Conservation (phyloP, 2,888 invertebrate genomes). For the Ectropis crepuscularia region DNA sequence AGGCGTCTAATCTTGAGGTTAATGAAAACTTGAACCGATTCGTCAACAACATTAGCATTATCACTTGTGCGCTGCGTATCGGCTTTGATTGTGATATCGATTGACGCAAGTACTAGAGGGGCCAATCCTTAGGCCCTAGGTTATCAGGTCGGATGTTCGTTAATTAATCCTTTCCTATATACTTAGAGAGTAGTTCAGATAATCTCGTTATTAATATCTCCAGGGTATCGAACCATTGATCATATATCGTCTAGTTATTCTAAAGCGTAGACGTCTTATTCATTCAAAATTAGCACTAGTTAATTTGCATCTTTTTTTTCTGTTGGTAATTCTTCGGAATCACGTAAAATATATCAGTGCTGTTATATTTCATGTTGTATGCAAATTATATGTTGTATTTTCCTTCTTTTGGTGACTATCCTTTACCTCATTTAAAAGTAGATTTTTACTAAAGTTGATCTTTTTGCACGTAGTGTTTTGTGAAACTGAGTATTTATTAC, state of each 20-base stretch:
- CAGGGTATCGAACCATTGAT: constrained; percentile 44
- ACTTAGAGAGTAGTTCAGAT: constrained; percentile 38
- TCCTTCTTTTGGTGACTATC: constrained; percentile 16
- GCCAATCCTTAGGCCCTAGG: constrained; percentile 62
- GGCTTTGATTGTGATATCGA: constrained; percentile 56
- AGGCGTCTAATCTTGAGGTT: constrained; percentile 60
- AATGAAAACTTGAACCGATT: constrained; percentile 65
- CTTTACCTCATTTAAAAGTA: too few relatives aligned
- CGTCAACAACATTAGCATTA: constrained; percentile 63
- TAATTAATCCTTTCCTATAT: constrained; percentile 61
- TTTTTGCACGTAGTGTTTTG: too few relatives aligned
- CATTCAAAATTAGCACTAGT: background rate
- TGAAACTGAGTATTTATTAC: too few relatives aligned
- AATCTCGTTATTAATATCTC: constrained; percentile 6
- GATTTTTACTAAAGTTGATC: too few relatives aligned
- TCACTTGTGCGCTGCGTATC: constrained; percentile 48
- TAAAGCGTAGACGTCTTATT: constrained; percentile 47
- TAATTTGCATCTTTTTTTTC: background rate
- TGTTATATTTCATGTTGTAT: constrained; percentile 5
- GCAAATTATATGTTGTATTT: constrained; percentile 24
- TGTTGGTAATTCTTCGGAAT: constrained; percentile 4
- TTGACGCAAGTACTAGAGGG: constrained; percentile 71
- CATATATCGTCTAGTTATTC: constrained; percentile 47
- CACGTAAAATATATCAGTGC: constrained; percentile 2
- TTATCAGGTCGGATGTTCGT: constrained; percentile 63